Conservation (phyloP, 2,888 invertebrate species). For the Hirtodrosophila confusa region DNA sequence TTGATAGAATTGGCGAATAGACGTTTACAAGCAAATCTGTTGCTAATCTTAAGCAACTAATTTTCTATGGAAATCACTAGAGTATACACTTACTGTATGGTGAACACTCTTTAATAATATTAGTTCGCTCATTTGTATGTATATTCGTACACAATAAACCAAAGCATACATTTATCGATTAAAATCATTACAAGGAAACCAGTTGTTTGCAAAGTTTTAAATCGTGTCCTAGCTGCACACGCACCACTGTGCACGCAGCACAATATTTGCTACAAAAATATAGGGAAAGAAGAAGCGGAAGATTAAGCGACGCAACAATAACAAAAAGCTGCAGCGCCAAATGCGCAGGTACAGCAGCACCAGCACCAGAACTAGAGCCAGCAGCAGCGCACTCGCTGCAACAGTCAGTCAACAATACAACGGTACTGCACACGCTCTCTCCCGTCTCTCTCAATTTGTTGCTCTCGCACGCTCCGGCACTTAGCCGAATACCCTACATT, state of each 20-base stretch:
- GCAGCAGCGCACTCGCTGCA: slow-evolving; percentile 44
- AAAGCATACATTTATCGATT: no score
- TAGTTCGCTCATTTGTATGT: no score
- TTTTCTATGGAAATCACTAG: no score
- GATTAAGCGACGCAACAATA: slow-evolving; percentile 40
- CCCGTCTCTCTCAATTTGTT: slow-evolving; percentile 16
- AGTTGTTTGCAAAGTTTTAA: neutral
- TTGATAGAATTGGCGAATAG: no score
- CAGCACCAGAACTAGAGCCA: slow-evolving; percentile 19
- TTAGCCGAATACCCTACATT: slow-evolving; percentile 76
- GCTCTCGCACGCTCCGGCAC: slow-evolving; percentile 33
- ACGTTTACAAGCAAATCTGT: no score
- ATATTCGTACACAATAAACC: no score
- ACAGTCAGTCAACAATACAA: slow-evolving; percentile 42
- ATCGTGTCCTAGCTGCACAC: neutral
- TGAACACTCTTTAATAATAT: no score
- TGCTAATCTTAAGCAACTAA: no score
- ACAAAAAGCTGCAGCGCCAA: slow-evolving; percentile 56
- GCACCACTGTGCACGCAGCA: slow-evolving; percentile 26
- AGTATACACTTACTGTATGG: no score
- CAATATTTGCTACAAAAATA: slow-evolving; percentile 14
- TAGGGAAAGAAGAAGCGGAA: slow-evolving; percentile 30
- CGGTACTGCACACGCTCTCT: slow-evolving; percentile 39
- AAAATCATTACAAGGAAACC: neutral
- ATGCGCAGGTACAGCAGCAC: slow-evolving; percentile 64